phyloP scores from a whole-genome alignment of 2,113 vertebrate genomes.

The Phasianus colchicus region DNA sequence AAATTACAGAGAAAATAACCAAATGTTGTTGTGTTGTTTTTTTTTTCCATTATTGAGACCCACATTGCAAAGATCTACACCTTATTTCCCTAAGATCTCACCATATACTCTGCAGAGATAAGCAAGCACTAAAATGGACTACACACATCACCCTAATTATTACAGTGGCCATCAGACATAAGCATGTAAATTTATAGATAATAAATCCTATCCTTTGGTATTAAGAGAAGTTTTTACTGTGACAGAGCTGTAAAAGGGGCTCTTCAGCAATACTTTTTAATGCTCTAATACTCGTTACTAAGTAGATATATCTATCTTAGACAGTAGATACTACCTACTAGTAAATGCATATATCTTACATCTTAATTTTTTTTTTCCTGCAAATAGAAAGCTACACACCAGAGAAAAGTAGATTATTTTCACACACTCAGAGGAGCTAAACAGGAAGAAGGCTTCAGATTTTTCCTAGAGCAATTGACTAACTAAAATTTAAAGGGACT shows the following conservation, averaged over 20 bases:
- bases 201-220: neutral
- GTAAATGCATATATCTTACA: too few species aligned
- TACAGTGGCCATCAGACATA: neutral
- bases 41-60: neutral
- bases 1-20: neutral
- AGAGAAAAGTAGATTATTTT: neutral
- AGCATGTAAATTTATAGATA: neutral
- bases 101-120: neutral
- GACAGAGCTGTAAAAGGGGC: neutral
- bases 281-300: neutral
- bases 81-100: neutral
- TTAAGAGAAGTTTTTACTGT: neutral
- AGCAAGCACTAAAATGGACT: neutral
- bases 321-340: neutral
- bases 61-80: neutral
- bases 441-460: neutral
- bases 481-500: neutral
- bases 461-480: slow-evolving; percentile 17
- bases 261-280: neutral
- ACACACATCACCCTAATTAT: neutral
- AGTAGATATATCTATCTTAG: neutral
- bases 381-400: neutral
- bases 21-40: neutral
- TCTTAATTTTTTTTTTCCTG: neutral
- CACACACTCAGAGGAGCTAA: neutral